A percentile compares a stretch with the other conserved stretches of the same genome.
These are phyloP conservation scores for Xestia sexstrigata DNA, from an alignment of 2,888 invertebrate species.

Conservation along the genomic window DNA sequence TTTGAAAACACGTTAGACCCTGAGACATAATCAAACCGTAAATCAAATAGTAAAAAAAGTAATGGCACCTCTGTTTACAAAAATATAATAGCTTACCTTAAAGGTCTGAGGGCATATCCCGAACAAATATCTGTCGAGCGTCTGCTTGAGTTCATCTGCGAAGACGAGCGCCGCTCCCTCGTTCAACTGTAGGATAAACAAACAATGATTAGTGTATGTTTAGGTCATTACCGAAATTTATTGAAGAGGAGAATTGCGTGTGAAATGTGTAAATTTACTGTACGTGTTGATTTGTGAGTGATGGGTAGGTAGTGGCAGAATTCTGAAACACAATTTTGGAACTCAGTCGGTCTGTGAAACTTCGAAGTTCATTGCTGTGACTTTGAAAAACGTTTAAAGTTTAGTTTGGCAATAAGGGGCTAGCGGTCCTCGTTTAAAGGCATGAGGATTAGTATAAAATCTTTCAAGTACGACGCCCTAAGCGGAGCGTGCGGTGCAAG, in stretches of 20 bases:
- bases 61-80: no score
- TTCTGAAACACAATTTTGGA: not conserved
- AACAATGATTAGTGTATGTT: conserved; percentile 23
- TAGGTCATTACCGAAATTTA: not conserved
- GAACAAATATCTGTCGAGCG: conserved; percentile 83
- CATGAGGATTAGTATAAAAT: no score
- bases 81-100: conserved; percentile 77
- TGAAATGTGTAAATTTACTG: not conserved
- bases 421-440: not conserved
- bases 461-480: no score
- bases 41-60: no score
- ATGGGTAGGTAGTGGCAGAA: not conserved
- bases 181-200: conserved; percentile 65
- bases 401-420: no score
- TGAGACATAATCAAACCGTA: no score
- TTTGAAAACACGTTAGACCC: no score
- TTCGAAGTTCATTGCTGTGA: not conserved
- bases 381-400: no score
- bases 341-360: not conserved
- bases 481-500: no score
- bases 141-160: conserved; percentile 85
- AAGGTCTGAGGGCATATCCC: conserved; percentile 86
- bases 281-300: not conserved
- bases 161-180: conserved; percentile 82
- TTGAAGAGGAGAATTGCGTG: not conserved